Conservation (phyloP, 53 echinoderm and acorn worm genomes). For the Arbacia lixula region DNA sequence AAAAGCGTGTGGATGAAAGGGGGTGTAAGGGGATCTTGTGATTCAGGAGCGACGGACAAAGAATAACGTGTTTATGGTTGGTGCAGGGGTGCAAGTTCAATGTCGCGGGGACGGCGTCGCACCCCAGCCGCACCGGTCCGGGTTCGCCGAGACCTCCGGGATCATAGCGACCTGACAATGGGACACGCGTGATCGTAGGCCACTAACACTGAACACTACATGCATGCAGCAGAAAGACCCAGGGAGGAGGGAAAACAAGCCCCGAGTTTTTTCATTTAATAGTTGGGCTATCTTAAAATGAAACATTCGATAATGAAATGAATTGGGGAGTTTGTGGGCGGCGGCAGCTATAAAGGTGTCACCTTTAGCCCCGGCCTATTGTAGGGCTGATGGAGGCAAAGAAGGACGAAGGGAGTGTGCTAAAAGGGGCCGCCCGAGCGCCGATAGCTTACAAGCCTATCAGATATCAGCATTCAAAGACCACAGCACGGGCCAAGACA, state of each 20-base stretch:
- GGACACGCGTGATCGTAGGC: constrained; percentile 53
- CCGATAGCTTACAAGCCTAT: constrained; percentile 56
- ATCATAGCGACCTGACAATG: constrained; percentile 15
- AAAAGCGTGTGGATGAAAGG: constrained; percentile 16
- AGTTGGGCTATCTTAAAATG: constrained; percentile 56
- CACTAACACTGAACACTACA: neutral
- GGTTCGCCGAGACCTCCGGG: constrained; percentile 22
- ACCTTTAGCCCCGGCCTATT: constrained; percentile 55
- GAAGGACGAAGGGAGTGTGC: constrained; percentile 38
- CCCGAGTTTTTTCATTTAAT: constrained; percentile 26
- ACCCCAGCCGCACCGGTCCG: neutral
- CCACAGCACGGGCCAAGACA: constrained; percentile 44
- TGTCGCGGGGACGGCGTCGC: constrained; percentile 17
- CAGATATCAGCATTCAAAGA: constrained; percentile 41
- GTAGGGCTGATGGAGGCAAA: constrained; percentile 24
- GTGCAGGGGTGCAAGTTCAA: constrained; percentile 52
- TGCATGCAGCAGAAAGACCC: constrained; percentile 17
- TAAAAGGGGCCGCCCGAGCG: constrained; percentile 42
- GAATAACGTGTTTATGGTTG: constrained; percentile 23
- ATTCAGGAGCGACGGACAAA: constrained; percentile 25
- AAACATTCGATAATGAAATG: constrained; percentile 54
- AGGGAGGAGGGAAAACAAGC: neutral
- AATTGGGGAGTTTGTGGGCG: constrained; percentile 51
- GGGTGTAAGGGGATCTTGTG: constrained; percentile 35
- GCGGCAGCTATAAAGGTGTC: constrained; percentile 42